Percentiles rank a stretch among this genome's conserved stretches.
phyloP scores from a whole-genome alignment of 2,888 invertebrate genomes.

The Tanypteryx hageni region DNA sequence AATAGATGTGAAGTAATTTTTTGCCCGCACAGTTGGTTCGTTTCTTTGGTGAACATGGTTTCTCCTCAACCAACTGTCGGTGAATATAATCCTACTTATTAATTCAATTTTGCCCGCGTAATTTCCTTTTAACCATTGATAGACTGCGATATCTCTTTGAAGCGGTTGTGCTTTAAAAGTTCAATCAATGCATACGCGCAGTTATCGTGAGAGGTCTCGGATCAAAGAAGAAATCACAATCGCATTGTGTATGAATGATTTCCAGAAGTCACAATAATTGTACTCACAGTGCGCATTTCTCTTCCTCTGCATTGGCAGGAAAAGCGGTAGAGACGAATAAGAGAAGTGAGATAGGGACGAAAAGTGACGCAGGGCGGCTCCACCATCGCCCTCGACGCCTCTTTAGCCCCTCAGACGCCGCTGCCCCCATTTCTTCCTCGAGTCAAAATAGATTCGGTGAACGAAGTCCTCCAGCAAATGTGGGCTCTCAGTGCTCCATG shows the following conservation, averaged over 20 bases:
- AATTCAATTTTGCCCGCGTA: no score
- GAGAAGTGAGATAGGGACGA: neutral
- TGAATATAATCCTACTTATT: no score
- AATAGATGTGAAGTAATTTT: neutral
- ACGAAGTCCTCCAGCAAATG: neutral
- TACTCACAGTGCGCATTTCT: slow-evolving; percentile 39
- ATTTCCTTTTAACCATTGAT: no score
- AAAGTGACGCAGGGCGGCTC: neutral
- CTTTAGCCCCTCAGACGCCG: slow-evolving; percentile 42
- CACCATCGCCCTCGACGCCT: slow-evolving; percentile 35
- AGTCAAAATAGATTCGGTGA: neutral
- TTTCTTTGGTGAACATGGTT: neutral
- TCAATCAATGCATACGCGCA: no score
- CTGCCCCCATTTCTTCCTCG: neutral
- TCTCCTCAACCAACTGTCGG: no score
- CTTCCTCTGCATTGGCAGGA: neutral
- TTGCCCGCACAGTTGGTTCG: neutral
- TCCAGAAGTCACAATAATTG: no score
- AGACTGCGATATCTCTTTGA: no score
- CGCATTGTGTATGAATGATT: no score
- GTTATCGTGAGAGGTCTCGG: no score
- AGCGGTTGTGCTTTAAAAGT: no score
- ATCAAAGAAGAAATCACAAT: no score
- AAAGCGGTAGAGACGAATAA: neutral
- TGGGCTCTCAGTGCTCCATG: slow-evolving; percentile 31